Base-by-base conservation (phyloP, 2,113 vertebrate species). In the Mus pahari region DNA sequence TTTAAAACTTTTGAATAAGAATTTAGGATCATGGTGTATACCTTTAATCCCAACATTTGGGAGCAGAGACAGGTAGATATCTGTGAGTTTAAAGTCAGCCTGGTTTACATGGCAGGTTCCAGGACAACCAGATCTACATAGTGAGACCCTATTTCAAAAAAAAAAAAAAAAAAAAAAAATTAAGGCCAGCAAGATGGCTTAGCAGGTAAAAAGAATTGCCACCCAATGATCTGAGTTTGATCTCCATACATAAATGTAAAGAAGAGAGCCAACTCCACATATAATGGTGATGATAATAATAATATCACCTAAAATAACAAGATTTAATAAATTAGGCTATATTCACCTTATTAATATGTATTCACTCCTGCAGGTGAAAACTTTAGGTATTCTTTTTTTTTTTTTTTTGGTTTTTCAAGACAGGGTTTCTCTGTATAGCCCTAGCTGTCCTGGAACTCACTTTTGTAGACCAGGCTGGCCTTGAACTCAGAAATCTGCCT, bases 301-400 rank as follows among this genome's bases (percentile, higher is more conserved):
- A 42, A 74, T 74, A 84, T 28, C 62, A 45, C 26, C 55, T 84
- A 66, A 84, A 45, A 13, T 66, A 86, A 66, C 82, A 48, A 33
- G 28, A 48, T 33, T 66, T 48, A 48, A 66, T 17, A 91, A 68
- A 68, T 36, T 68, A 68, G 66, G 13, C 66, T 55, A 17, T 9
- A 62, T 22, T 31, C 39, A 83, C 45, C 73, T 93, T 90, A 19
- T 66, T 31, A n/a, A 55, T 91, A 10, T 92, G 77, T 39, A 75
- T 90, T 92, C 79, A 26, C 11, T 93, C 39, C 42, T 77, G 1
- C 20, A 79, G 14, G 8, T 87, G 4, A 93, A 70, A 95, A 83
- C 53, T 48, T 89, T 58, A 95, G 1, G 48, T 90, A 55, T 89
- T 93, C 28, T 89, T 78, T n/a, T n/a, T n/a, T n/a, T n/a, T n/a